These are phyloP conservation scores for Cheirogaleus major DNA, from an alignment of 2,797 vertebrate species.

Conservation along the genomic window DNA sequence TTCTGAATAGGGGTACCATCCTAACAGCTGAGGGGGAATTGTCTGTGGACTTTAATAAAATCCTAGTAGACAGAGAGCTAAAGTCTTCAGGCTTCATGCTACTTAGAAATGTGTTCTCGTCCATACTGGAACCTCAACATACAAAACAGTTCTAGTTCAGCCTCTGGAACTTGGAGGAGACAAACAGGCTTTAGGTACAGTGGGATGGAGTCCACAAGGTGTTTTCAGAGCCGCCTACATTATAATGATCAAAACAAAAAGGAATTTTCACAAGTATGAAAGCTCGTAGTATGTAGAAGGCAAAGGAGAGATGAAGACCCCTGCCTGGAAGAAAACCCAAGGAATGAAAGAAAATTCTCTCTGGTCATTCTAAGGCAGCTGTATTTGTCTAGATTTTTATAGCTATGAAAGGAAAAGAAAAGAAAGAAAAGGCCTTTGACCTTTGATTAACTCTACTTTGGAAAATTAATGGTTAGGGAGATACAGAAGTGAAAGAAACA, in stretches of 20 bases:
- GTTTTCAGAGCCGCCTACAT: not conserved
- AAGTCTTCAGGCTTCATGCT: not conserved
- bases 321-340: not conserved
- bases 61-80: not conserved
- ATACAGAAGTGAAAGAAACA: not conserved
- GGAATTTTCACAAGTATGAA: not conserved
- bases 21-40: not conserved
- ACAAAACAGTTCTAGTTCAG: not conserved
- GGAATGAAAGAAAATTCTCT: constrained; percentile 4
- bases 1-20: not conserved
- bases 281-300: not conserved
- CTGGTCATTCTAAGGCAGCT: not conserved
- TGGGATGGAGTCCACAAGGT: not conserved
- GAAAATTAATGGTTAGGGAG: not conserved
- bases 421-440: constrained; percentile 18
- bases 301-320: not conserved
- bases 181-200: not conserved
- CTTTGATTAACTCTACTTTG: constrained; percentile 6
- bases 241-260: not conserved
- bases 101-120: not conserved
- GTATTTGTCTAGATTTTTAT: not conserved
- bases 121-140: not conserved
- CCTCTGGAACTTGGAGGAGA: not conserved
- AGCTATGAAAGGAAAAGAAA: constrained; percentile 6
- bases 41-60: not conserved